These are phyloP conservation scores for Archips crataeganus DNA, from an alignment of 2,888 invertebrate species.

Conservation along the genomic window DNA sequence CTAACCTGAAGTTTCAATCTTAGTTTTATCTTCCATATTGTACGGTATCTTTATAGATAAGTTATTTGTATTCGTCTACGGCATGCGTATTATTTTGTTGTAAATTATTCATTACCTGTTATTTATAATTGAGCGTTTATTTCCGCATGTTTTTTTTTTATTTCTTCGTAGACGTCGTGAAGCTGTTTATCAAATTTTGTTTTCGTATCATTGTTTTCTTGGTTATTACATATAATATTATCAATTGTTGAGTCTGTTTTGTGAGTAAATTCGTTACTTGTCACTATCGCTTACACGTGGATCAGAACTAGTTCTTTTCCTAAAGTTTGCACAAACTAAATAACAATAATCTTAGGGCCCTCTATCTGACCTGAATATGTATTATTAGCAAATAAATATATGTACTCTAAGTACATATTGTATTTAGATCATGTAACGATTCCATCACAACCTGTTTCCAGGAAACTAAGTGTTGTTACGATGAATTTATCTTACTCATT, in stretches of 20 bases:
- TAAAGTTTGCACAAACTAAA: conserved; percentile 61
- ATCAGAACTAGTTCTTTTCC: conserved; percentile 63
- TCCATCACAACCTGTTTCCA: conserved; percentile 62
- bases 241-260: conserved; percentile 12
- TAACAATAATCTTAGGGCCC: conserved; percentile 48
- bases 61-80: conserved; percentile 25
- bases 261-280: conserved; percentile 22
- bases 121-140: conserved; percentile 35
- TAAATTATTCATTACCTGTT: conserved; percentile 30
- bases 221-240: background rate
- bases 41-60: conserved; percentile 14
- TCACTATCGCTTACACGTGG: conserved; percentile 61
- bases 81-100: conserved; percentile 28
- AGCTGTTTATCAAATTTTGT: conserved; percentile 13
- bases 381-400: conserved; percentile 35
- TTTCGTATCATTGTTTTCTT: conserved; percentile 4
- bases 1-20: conserved; percentile 13
- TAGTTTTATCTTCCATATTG: conserved; percentile 2
- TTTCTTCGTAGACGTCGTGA: conserved; percentile 13
- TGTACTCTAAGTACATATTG: conserved; percentile 25
- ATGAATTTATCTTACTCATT: conserved; percentile 58
- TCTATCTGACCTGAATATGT: conserved; percentile 19
- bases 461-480: conserved; percentile 55
- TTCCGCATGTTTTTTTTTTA: conserved; percentile 39
- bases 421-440: conserved; percentile 46